Evolutionary conservation across 2,888 invertebrate species (phyloP).

Genomic region (Calliopum simillimum): DNA sequence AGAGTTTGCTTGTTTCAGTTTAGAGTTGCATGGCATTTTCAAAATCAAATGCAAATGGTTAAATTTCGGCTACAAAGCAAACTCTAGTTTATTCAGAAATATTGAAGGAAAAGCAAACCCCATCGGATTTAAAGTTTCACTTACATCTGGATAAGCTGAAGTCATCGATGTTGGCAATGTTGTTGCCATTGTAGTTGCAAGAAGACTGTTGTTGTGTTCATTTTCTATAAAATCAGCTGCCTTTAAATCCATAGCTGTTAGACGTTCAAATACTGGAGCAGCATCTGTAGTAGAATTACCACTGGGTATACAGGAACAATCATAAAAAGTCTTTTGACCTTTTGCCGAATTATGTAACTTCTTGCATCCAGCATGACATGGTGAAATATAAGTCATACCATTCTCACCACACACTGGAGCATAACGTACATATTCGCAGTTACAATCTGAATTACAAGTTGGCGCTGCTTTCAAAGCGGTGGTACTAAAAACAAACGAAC

Average conservation of each 20-base stretch:
- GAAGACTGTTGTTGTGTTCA: slow-evolving; percentile 10
- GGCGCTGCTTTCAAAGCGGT: slow-evolving; percentile 43
- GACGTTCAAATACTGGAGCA: slow-evolving; percentile 53
- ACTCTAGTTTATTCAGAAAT: too few species aligned
- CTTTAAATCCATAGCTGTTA: slow-evolving; percentile 52
- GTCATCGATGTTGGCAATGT: slow-evolving; percentile 20
- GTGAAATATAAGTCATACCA: slow-evolving; percentile 78
- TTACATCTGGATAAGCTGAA: slow-evolving; percentile 47
- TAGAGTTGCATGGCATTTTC: too few species aligned
- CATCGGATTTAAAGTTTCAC: slow-evolving; percentile 18
- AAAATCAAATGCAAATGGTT: too few species aligned
- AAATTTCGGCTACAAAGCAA: too few species aligned
- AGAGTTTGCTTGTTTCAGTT: too few species aligned
- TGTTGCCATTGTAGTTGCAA: slow-evolving; percentile 5
- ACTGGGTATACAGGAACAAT: slow-evolving; percentile 61
- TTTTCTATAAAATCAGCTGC: background rate
- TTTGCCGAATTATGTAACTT: slow-evolving; percentile 63
- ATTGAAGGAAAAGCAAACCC: too few species aligned
- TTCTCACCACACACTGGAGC: slow-evolving; percentile 79
- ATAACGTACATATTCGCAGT: slow-evolving; percentile 78
- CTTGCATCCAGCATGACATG: slow-evolving; percentile 83
- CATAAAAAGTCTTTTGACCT: slow-evolving; percentile 66
- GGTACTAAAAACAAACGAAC: background rate
- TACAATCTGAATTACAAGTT: slow-evolving; percentile 74
- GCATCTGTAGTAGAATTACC: slow-evolving; percentile 41